Percentiles rank a stretch among this genome's conserved stretches.
Conservation (phyloP, 2,797 vertebrate genomes). For the Holocentrus rufus region DNA sequence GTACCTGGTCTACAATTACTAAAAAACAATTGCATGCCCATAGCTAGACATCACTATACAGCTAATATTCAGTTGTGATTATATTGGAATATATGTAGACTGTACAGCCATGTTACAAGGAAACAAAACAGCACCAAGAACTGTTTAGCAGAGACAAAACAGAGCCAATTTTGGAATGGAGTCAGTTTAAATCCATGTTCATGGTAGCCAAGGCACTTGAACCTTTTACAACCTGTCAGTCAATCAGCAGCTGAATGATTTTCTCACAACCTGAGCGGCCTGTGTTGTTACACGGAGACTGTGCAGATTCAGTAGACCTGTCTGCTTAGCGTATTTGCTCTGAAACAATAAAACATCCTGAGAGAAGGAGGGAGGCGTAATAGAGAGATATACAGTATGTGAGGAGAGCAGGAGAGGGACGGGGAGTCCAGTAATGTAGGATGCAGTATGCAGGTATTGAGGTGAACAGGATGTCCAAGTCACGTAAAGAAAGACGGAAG, state of each 20-base stretch:
- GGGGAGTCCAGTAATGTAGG: constrained; percentile 24
- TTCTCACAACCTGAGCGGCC: constrained; percentile 31
- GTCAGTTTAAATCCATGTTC: constrained; percentile 21
- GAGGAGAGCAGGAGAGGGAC: constrained; percentile 31
- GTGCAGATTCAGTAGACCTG: constrained; percentile 52
- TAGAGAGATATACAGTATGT: constrained; percentile 52
- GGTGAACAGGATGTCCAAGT: constrained; percentile 33
- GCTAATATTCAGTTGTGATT: too few relatives aligned
- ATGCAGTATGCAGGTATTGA: constrained; percentile 41
- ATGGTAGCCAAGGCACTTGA: background rate
- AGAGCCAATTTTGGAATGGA: background rate
- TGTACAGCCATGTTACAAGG: too few relatives aligned
- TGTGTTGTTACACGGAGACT: constrained; percentile 26
- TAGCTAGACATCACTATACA: too few relatives aligned
- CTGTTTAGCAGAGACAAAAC: constrained; percentile 5
- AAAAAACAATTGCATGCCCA: too few relatives aligned
- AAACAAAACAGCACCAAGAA: too few relatives aligned
- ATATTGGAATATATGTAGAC: too few relatives aligned
- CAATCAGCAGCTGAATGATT: constrained; percentile 55
- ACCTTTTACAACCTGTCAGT: constrained; percentile 37
- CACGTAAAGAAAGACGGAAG: constrained; percentile 13
- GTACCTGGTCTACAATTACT: too few relatives aligned
- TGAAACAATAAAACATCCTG: constrained; percentile 57
- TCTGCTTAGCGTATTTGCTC: constrained; percentile 60
- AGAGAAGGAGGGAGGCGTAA: constrained; percentile 50